phyloP scores from a whole-genome alignment of 2,113 vertebrate species.

The Pseudopipra pipra region DNA sequence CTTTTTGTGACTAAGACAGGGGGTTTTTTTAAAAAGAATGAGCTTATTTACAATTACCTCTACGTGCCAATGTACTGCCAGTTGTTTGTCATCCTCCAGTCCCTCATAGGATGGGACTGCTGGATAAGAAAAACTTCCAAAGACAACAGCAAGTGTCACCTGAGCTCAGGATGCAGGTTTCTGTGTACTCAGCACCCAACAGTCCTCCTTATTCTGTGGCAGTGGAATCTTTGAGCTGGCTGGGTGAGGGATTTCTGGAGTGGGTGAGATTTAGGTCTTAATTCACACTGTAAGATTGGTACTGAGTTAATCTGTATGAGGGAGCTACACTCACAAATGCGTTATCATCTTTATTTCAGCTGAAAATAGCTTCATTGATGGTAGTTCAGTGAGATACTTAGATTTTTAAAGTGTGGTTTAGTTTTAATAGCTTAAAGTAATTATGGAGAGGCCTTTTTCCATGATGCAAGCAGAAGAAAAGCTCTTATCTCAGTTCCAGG shows the following conservation, averaged over 20 bases:
- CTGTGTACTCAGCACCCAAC: not conserved
- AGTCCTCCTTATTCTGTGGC: not conserved
- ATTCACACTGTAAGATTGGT: not conserved
- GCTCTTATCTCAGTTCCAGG: not conserved
- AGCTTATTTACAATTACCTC: not conserved
- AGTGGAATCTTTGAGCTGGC: not conserved
- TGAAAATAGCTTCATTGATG: not conserved
- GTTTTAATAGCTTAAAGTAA: not conserved
- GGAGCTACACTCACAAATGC: not conserved
- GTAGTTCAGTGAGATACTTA: not conserved
- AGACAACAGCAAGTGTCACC: not conserved
- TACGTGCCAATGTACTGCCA: not conserved
- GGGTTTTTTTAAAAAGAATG: not conserved
- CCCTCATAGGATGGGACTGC: not conserved
- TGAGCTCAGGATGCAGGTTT: slow-evolving; percentile 2
- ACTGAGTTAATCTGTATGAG: not conserved
- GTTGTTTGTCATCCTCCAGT: not conserved
- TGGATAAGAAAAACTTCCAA: not conserved
- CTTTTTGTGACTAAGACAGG: not conserved
- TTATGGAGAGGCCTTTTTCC: not conserved
- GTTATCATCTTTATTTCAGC: not conserved
- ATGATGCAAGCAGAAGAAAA: not conserved
- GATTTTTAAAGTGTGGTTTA: not conserved
- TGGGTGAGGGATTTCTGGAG: not conserved
- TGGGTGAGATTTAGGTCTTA: not conserved